Evolutionary conservation across 2,888 invertebrate species (phyloP), one percentile per base, ranked within the genome.

Genomic region (Lepetodrilus schrolli): DNA sequence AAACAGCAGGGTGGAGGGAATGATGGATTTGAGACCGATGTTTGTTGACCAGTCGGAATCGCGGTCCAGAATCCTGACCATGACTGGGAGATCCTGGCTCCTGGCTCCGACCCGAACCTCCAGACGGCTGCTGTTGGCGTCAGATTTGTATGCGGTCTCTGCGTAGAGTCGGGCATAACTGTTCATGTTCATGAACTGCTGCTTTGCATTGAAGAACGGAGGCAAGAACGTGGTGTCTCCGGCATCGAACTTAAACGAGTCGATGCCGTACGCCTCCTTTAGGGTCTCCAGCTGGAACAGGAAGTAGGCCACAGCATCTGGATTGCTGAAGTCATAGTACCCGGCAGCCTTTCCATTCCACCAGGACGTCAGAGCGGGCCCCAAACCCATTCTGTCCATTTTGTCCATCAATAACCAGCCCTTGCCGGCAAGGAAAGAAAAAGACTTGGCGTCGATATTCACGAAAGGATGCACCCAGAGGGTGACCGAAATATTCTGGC

Each of bases 311-410:
- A 95, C 92, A 0, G 96, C 95, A 47, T 93, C 93, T 81, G 95
- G 94, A 81, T 96, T 96, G 0, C 97, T 97, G 4, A 96, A 93
- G 87, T 98, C 98, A 73, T 98, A 95, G 74, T 98, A 95, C 4
- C 95, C 80, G 0, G 93, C 83, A 1, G 79, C 83, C 70, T 94
- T 91, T 1, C 95, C 94, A 88, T 96, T 95, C 91, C 96, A 98
- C 82, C 95, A 93, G 0, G 96, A 95, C 21, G 96, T 89, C 0
- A 88, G 69, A 0, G 84, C 86, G 0, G 88, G 86, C 1, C 78
- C 34, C 2, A 74, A 50, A 4, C 77, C 75, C 4, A 49, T 26
- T 5, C 82, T 80, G 17, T 80, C 82, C 2, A 77, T 74, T 17
- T 83, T 78, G 7, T 75, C 90, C 0, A 93, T 48, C 93, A 91